These are phyloP conservation scores for Griposia aprilina DNA, from an alignment of 2,888 invertebrate species.

Conservation along the genomic window DNA sequence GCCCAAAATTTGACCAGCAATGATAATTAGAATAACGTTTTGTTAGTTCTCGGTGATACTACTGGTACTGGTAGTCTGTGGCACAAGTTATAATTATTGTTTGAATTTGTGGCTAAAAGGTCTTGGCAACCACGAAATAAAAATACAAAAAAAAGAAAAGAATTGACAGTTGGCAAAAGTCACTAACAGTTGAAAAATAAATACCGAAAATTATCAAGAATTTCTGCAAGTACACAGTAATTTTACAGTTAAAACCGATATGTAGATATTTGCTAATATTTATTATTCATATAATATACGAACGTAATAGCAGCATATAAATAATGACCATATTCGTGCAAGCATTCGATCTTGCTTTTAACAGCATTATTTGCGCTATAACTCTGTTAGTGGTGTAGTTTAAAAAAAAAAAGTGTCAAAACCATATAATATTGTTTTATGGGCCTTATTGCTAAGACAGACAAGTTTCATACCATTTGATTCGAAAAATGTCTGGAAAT, in stretches of 20 bases:
- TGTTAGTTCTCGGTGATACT: background rate
- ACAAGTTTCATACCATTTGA: background rate
- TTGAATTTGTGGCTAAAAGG: no score
- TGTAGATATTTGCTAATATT: background rate
- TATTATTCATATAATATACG: background rate
- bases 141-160: no score
- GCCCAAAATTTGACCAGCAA: background rate
- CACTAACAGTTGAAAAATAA: background rate
- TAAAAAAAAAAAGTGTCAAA: background rate
- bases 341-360: background rate
- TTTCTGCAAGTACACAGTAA: constrained; percentile 27
- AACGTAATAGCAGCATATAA: background rate
- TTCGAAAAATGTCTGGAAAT: constrained; percentile 36
- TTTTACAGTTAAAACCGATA: background rate
- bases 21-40: background rate
- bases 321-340: background rate
- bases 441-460: background rate
- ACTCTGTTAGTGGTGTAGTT: background rate
- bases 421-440: background rate
- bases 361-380: background rate
- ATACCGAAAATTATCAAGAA: background rate
- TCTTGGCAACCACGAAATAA: no score
- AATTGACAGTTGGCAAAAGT: background rate
- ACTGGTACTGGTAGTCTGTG: background rate
- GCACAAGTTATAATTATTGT: background rate